A percentile compares a stretch with the other conserved stretches of the same genome.
These are phyloP conservation scores for Linnaemya tessellans DNA, from an alignment of 2,888 invertebrate genomes.

Conservation along the genomic window DNA sequence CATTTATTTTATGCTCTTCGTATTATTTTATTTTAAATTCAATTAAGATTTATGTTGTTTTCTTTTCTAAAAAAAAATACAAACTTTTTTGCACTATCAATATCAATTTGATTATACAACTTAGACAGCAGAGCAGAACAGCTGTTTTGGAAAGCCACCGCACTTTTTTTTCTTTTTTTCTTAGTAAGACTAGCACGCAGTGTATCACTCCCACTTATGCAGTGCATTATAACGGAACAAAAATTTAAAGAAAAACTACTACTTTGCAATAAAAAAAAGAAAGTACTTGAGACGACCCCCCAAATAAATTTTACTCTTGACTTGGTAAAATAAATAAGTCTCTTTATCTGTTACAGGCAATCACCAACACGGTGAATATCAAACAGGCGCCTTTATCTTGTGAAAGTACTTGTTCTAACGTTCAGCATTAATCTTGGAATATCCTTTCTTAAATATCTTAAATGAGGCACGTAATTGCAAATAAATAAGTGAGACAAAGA, in stretches of 20 bases:
- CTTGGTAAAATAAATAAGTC: constrained; percentile 9
- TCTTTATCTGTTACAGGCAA: neutral
- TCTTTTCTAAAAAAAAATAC: too few species aligned
- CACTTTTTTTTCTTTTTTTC: too few species aligned
- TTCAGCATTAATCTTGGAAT: neutral
- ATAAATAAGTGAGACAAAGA: constrained; percentile 7
- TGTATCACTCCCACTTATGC: too few species aligned
- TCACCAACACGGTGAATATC: constrained; percentile 11
- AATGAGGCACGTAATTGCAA: constrained; percentile 12
- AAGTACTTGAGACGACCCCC: neutral
- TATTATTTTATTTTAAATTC: too few species aligned
- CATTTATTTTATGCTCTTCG: too few species aligned
- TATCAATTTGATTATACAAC: too few species aligned
- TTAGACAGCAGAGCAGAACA: too few species aligned
- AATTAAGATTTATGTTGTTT: too few species aligned
- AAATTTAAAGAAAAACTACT: constrained; percentile 2
- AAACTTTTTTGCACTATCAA: too few species aligned
- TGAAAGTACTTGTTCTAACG: constrained; percentile 18
- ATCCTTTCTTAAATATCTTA: constrained; percentile 21
- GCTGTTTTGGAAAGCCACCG: too few species aligned
- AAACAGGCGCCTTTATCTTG: constrained; percentile 39
- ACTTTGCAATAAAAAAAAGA: neutral
- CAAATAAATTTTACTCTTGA: constrained; percentile 19
- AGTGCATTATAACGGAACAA: too few species aligned
- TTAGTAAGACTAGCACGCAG: too few species aligned